phyloP scores from a whole-genome alignment of 2,888 invertebrate genomes.

The Keiferia lycopersicella region DNA sequence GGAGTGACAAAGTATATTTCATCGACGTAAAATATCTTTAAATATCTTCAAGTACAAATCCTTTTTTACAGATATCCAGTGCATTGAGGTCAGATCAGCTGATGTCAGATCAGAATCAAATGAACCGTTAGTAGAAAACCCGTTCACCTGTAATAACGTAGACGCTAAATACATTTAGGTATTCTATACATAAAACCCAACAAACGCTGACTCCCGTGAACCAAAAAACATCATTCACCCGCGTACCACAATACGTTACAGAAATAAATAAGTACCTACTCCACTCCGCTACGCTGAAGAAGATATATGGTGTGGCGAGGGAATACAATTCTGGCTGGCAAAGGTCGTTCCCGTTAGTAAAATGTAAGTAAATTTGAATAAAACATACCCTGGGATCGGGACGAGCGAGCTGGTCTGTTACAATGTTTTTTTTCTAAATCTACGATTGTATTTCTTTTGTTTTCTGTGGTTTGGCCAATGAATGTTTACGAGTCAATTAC shows the following conservation, averaged over 20 bases:
- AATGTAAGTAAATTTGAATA: slow-evolving; percentile 82
- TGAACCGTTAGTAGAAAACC: no score
- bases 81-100: no score
- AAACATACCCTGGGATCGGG: slow-evolving; percentile 62
- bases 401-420: slow-evolving; percentile 5
- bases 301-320: slow-evolving; percentile 78
- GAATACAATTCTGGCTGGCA: slow-evolving; percentile 75
- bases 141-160: no score
- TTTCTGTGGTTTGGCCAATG: not conserved
- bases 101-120: no score
- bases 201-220: slow-evolving; percentile 29
- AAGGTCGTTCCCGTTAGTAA: slow-evolving; percentile 79
- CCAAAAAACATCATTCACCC: slow-evolving; percentile 35
- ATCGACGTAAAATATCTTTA: no score
- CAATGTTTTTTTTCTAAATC: slow-evolving; percentile 5
- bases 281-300: slow-evolving; percentile 60
- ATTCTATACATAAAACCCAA: slow-evolving; percentile 18
- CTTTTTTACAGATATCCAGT: no score
- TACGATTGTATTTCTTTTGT: not conserved
- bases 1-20: no score
- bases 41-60: no score
- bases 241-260: slow-evolving; percentile 42
- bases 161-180: no score
- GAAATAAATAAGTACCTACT: slow-evolving; percentile 75
- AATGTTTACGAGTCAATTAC: not conserved